Conservation (phyloP, 1,140 invertebrate species). For the Schlechtendalia chinensis region DNA sequence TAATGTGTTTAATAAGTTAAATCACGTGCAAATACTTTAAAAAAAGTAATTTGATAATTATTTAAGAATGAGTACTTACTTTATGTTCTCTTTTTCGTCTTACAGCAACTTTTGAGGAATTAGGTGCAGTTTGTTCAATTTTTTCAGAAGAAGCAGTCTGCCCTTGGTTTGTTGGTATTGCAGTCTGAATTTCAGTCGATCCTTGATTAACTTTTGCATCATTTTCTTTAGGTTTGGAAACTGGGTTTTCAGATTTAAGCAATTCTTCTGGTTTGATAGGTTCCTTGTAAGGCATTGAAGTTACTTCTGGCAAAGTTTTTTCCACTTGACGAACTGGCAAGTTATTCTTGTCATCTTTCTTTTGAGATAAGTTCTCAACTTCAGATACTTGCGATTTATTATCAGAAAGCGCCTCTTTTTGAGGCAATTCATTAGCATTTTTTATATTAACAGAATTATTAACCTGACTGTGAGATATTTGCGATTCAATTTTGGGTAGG, state of each 20-base stretch:
- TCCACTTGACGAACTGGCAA: neutral
- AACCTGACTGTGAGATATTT: neutral
- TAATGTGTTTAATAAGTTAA: no score
- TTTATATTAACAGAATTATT: conserved; percentile 2
- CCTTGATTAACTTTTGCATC: conserved; percentile 7
- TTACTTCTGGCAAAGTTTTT: conserved; percentile 12
- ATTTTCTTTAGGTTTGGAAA: conserved; percentile 25
- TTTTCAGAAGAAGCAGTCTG: neutral
- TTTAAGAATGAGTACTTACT: neutral
- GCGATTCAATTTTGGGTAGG: conserved; percentile 13
- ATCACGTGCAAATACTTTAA: no score
- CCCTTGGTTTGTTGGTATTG: neutral
- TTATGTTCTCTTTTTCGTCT: conserved; percentile 42
- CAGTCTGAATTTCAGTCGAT: conserved; percentile 1
- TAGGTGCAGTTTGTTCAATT: neutral
- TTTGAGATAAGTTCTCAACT: conserved; percentile 42
- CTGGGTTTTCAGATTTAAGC: conserved; percentile 9
- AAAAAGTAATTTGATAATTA: no score
- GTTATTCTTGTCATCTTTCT: conserved; percentile 36
- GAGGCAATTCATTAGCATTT: conserved; percentile 17
- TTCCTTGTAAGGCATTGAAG: neutral
- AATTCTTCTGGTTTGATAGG: neutral
- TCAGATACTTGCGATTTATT: neutral
- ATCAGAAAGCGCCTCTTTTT: neutral
- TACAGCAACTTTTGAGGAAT: neutral